Evolutionary conservation across 2,113 vertebrate genomes (phyloP), one percentile per base, ranked within the genome.

Genomic region (Otolemur garnettii): DNA sequence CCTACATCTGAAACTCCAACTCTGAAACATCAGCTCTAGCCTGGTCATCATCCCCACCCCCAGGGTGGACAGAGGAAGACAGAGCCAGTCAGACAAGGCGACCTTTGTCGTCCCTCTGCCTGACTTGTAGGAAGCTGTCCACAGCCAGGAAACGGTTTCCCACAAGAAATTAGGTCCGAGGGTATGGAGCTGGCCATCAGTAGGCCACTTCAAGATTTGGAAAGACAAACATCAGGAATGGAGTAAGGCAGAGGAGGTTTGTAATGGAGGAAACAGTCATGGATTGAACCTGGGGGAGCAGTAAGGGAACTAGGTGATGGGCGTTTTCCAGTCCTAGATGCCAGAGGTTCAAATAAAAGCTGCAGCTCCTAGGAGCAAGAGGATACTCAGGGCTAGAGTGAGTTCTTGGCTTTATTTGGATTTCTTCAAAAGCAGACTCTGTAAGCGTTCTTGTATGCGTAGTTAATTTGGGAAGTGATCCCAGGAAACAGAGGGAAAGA

Each of bases 381-480:
- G 42, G 13, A 21, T 12, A 28, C 64, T 6, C n/a, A 45, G 13
- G 21, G 19, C 42, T 84, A 22, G 26, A 35, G 33, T 1, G 28
- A 77, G 8, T 11, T n/a, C 62, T 3, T 18, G 38, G 19, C 28
- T 28, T 38, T 28, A 11, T 30, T 1, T 59, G 59, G 35, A 77
- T 95, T 74, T 53, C 81, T 85, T 92, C 82, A 45, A 57, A 93
- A 93, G 60, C 38, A 88, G 89, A 60, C 4, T 18, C 42, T 59
- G 22, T 12, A 45, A 22, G 35, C 15, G 71, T 66, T 28, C 17
- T n/a, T 45, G 71, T 53, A 26, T 6, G 13, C 17, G 26, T 26
- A 11, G 15, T 26, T 86, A 42, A 42, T 53, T 5, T 69, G 57
- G 35, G 57, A 57, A 71, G 68, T 17, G 33, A 93, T 10, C 28